Evolutionary conservation across 1,140 invertebrate species (phyloP), one percentile per base, ranked within the genome.

Genomic region (Oryzaephilus surinamensis): DNA sequence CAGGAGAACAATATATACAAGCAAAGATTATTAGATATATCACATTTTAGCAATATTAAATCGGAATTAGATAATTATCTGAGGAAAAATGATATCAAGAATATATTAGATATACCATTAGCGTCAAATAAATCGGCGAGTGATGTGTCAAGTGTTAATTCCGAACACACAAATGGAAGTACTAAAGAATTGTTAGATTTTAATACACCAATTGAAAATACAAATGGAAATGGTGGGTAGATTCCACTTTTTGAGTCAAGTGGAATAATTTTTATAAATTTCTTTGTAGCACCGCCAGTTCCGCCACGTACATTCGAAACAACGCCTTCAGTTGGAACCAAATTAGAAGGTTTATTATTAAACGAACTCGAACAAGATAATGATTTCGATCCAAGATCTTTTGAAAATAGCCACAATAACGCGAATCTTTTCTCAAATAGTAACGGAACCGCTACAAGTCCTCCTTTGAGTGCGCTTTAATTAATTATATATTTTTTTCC

Each of bases 281-380:
- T 29, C 4, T 18, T 53, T 51, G 28, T 66, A 67, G 61, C 71
- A 47, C 77, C 75, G 16, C 77, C 78, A 32, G 72, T 80, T 39
- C 78, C 79, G 42, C 77, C 78, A 13, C 66, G 78, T 43, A 68
- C 70, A 47, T 66, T 76, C 38, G 72, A 78, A 43, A 74, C 72
- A 48, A 63, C 67, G 27, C 78, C 81, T 38, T 65, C 73, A 15
- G 76, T 84, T 27, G 84, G 81, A 31, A 80, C 82, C 4, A 83
- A 84, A 64, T 65, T 86, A 37, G 85, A 91, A 62, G 86, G 84
- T 43, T 63, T 91, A 16, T 56, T 90, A 1, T 69, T 92, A 46
- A 83, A 88, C 55, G 83, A 88, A 57, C 8, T 24, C 10, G 81
- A 87, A 49, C 76, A 73, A 36, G 78, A 75, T 63, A 48, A 46